These are phyloP conservation scores for Bacillus rossius DNA, from an alignment of 1,140 invertebrate species.

Conservation along the genomic window DNA sequence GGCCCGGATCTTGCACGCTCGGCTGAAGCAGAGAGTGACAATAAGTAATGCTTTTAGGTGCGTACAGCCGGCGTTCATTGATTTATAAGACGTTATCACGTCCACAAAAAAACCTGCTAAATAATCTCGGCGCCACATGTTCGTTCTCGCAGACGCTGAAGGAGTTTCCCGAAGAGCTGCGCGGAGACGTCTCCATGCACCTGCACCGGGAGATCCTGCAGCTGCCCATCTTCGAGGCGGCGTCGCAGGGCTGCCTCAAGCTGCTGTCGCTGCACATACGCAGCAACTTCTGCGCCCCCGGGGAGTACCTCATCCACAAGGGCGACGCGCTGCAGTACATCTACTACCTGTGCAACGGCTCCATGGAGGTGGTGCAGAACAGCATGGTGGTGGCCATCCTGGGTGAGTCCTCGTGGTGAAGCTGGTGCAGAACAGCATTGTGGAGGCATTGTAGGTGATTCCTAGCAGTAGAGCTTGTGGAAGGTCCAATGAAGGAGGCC, in stretches of 20 bases:
- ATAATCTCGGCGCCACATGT: no score
- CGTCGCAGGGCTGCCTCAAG: conserved; percentile 87
- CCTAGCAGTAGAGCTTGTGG: no score
- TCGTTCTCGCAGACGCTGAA: conserved; percentile 73
- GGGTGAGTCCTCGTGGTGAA: conserved; percentile 75
- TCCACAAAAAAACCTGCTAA: no score
- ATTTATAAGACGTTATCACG: no score
- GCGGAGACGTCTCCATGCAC: conserved; percentile 94
- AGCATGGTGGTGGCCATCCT: conserved; percentile 98
- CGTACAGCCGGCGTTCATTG: no score
- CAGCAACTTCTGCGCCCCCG: conserved; percentile 92
- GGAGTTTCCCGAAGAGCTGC: conserved; percentile 93
- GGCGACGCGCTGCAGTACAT: conserved; percentile 95
- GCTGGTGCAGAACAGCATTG: no score
- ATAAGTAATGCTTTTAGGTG: no score
- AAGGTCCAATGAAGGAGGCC: no score
- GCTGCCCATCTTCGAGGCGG: conserved; percentile 88
- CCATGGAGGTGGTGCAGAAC: conserved; percentile 97
- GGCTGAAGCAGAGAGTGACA: background rate
- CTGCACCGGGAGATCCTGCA: conserved; percentile 91
- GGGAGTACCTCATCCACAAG: conserved; percentile 94
- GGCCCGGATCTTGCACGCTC: no score
- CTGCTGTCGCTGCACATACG: conserved; percentile 84
- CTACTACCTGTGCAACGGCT: conserved; percentile 95
- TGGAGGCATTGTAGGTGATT: no score